Conservation (phyloP, 1,140 invertebrate genomes). For the Cylas formicarius region DNA sequence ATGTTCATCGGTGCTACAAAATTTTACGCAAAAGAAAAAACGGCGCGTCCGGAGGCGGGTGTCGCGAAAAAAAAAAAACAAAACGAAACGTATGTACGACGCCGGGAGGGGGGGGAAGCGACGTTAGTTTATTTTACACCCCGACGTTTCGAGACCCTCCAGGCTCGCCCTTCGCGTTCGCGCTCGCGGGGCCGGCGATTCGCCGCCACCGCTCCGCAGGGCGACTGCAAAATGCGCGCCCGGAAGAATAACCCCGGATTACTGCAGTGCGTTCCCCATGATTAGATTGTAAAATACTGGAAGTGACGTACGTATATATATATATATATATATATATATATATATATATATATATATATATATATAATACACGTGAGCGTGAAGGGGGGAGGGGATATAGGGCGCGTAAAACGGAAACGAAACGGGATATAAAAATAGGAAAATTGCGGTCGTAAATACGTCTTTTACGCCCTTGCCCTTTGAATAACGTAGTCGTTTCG, state of each 20-base stretch:
- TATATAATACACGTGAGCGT: too few species aligned
- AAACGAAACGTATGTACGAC: slow-evolving; percentile 36
- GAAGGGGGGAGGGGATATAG: slow-evolving; percentile 44
- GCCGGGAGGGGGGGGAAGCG: slow-evolving; percentile 22
- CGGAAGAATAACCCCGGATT: slow-evolving; percentile 44
- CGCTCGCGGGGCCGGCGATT: too few species aligned
- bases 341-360: too few species aligned
- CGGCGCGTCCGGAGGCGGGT: slow-evolving; percentile 22
- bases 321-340: too few species aligned
- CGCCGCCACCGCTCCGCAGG: slow-evolving; percentile 28
- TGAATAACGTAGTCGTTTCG: too few species aligned
- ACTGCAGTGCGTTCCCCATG: slow-evolving; percentile 44
- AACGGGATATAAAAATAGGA: slow-evolving; percentile 43
- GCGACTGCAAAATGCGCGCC: slow-evolving; percentile 38
- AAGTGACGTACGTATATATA: slow-evolving; percentile 43
- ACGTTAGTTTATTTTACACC: slow-evolving; percentile 43
- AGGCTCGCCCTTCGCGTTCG: too few species aligned
- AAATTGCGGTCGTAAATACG: slow-evolving; percentile 33
- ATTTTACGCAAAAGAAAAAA: slow-evolving; percentile 23
- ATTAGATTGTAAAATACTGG: slow-evolving; percentile 46
- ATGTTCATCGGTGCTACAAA: too few species aligned
- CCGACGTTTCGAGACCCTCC: slow-evolving; percentile 37
- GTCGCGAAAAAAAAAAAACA: slow-evolving; percentile 19
- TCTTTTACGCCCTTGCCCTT: too few species aligned
- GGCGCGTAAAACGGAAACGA: slow-evolving; percentile 43